phyloP scores from a whole-genome alignment of 2,113 vertebrate species.

The Psilopsiagon aymara region DNA sequence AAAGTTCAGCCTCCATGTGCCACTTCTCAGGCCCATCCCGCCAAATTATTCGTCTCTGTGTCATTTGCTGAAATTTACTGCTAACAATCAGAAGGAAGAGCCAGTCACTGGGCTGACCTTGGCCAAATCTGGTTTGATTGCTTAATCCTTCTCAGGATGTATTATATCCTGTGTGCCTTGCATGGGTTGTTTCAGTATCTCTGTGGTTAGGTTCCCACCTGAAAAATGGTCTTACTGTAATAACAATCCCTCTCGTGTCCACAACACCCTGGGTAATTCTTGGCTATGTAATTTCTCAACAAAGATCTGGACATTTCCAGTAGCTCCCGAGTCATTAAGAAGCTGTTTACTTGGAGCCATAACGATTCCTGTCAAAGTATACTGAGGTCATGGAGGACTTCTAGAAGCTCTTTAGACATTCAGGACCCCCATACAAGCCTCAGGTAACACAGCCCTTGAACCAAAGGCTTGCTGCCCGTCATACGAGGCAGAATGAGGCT shows the following conservation, averaged over 20 bases:
- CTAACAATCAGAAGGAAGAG: neutral
- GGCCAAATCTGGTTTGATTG: neutral
- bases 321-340: neutral
- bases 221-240: neutral
- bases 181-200: neutral
- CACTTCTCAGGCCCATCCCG: neutral
- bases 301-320: neutral
- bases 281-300: accelerated
- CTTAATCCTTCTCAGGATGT: neutral
- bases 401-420: neutral
- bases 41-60: neutral
- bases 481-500: neutral
- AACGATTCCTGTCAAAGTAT: neutral
- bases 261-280: neutral
- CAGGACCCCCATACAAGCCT: neutral
- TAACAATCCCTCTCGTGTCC: neutral
- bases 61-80: neutral
- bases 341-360: neutral
- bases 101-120: neutral
- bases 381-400: neutral
- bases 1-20: neutral
- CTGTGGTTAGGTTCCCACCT: neutral
- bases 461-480: neutral
- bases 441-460: neutral
- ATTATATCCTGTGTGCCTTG: neutral